A percentile compares a stretch with the other conserved stretches of the same genome.
phyloP scores from a whole-genome alignment of 2,888 invertebrate genomes.

The Ypsolopha scabrella region DNA sequence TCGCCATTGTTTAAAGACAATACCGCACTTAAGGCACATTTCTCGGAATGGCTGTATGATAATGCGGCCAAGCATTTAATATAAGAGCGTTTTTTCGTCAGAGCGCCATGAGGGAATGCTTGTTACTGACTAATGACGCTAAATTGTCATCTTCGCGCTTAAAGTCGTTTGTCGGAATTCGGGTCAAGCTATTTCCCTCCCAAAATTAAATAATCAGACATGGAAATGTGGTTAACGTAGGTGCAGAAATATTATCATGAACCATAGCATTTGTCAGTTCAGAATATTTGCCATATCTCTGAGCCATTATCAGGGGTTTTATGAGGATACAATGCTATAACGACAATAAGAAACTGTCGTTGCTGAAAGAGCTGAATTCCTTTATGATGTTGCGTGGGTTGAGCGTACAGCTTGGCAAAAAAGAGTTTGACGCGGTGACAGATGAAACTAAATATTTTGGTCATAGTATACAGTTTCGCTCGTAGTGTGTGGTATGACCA shows the following conservation, averaged over 20 bases:
- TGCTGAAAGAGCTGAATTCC: not conserved
- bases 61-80: conserved; percentile 26
- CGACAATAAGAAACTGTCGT: not conserved
- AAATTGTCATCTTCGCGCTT: conserved; percentile 35
- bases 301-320: too few species aligned
- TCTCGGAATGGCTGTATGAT: not conserved
- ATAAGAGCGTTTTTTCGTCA: conserved; percentile 28
- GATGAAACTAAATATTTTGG: too few species aligned
- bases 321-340: not conserved
- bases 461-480: too few species aligned
- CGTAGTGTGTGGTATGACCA: too few species aligned
- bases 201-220: conserved; percentile 40
- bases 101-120: conserved; percentile 37
- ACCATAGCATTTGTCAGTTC: too few species aligned
- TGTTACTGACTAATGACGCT: conserved; percentile 45
- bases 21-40: not conserved
- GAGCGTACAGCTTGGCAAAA: too few species aligned
- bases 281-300: too few species aligned
- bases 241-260: not conserved
- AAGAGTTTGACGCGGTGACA: too few species aligned
- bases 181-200: conserved; percentile 24
- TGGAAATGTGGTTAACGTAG: conserved; percentile 25
- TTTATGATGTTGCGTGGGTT: too few species aligned
- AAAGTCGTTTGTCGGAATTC: conserved; percentile 39
- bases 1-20: conserved; percentile 1